These are phyloP conservation scores for Catagonus wagneri DNA, from an alignment of 2,113 vertebrate species.

Conservation along the genomic window DNA sequence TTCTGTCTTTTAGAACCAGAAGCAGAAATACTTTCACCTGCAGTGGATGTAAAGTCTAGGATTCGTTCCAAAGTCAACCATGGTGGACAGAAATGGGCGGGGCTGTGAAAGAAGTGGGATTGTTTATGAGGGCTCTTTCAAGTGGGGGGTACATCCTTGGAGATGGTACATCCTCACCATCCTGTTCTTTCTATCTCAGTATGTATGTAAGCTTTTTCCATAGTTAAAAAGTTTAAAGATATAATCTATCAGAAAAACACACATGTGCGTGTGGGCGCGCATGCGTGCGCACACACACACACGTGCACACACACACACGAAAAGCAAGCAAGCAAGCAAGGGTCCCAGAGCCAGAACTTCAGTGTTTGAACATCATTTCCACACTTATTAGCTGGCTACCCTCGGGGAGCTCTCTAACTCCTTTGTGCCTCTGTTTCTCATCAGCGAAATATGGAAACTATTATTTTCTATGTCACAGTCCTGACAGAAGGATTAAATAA, in stretches of 20 bases:
- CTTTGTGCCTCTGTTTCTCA: not conserved
- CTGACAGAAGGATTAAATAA: not conserved
- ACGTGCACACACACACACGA: not conserved
- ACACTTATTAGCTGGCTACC: not conserved
- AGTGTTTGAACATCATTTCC: accelerated
- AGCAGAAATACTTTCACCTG: not conserved
- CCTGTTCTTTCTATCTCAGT: not conserved
- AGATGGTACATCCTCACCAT: accelerated
- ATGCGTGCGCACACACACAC: not conserved
- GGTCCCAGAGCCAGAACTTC: not conserved
- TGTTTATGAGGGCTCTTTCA: not conserved
- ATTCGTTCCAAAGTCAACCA: not conserved
- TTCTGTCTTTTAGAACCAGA: not conserved
- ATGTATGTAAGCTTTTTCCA: not conserved
- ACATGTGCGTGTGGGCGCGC: accelerated
- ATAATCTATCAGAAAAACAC: not conserved
- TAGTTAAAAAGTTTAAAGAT: not conserved
- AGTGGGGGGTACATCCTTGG: no score
- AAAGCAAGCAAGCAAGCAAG: no score
- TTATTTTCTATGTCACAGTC: not conserved
- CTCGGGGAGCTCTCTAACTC: not conserved
- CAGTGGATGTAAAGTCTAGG: not conserved
- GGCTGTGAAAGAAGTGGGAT: not conserved
- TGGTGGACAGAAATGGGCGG: no score
- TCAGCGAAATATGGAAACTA: not conserved